Evolutionary conservation across 2,797 vertebrate genomes (phyloP).

Genomic region (Crax fasciolata): DNA sequence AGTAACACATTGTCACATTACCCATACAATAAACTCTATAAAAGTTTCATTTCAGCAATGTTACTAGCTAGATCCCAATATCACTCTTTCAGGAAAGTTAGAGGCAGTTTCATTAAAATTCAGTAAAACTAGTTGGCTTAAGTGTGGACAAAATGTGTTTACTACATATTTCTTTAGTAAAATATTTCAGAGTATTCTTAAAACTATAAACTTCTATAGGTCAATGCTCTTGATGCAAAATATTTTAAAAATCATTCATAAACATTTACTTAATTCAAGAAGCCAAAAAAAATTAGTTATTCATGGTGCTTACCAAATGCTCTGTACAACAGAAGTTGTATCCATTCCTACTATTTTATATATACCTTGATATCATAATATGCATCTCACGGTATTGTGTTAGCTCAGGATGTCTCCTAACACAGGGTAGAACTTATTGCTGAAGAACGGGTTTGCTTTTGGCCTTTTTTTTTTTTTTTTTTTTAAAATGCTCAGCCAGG

Average conservation of each 20-base stretch:
- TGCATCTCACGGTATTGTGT: rapidly evolving
- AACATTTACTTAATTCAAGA: background rate
- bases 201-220: background rate
- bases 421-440: background rate
- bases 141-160: background rate
- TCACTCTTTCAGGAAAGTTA: background rate
- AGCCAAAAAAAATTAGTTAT: background rate
- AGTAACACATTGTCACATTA: background rate
- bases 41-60: background rate
- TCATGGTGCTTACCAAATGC: background rate
- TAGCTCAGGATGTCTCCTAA: background rate
- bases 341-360: background rate
- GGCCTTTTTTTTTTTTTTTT: background rate
- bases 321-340: background rate
- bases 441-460: background rate
- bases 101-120: background rate
- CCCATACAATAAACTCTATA: background rate
- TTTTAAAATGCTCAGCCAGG: background rate
- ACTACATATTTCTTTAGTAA: background rate
- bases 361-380: background rate
- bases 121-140: background rate
- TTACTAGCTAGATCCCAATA: background rate
- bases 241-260: background rate
- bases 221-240: background rate
- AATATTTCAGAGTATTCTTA: background rate